phyloP scores from a whole-genome alignment of 2,888 invertebrate genomes.

The Pollenia angustigena region DNA sequence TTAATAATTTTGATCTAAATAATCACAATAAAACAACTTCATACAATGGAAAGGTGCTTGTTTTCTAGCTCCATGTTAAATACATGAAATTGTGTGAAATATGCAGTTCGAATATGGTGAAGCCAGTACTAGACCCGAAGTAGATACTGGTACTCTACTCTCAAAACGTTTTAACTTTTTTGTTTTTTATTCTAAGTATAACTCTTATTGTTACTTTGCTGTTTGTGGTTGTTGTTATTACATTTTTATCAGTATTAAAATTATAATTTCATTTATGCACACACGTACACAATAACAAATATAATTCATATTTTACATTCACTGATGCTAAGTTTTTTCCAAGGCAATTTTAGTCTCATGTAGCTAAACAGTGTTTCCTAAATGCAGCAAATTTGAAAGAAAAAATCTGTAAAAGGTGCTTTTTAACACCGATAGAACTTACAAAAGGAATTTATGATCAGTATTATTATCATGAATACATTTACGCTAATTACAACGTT shows the following conservation, averaged over 20 bases:
- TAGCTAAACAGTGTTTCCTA: background rate
- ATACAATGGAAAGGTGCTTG: slow-evolving; percentile 27
- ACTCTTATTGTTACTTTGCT: slow-evolving; percentile 3
- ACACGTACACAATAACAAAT: background rate
- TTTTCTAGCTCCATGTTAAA: background rate
- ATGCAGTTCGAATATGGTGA: background rate
- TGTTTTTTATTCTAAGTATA: background rate
- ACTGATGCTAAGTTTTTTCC: background rate
- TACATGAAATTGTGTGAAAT: background rate
- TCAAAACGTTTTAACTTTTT: background rate
- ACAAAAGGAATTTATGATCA: no score
- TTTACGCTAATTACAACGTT: no score
- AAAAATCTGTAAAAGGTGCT: no score
- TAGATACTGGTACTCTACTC: background rate
- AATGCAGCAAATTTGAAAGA: background rate
- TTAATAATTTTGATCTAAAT: slow-evolving; percentile 62
- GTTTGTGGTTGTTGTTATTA: background rate
- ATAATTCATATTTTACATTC: slow-evolving; percentile 26
- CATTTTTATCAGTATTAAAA: slow-evolving; percentile 18
- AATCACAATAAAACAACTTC: slow-evolving; percentile 48
- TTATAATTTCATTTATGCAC: slow-evolving; percentile 33
- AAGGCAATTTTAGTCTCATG: background rate
- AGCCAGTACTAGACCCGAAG: background rate
- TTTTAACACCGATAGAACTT: no score
- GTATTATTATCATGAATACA: no score